Evolutionary conservation across 2,888 invertebrate genomes (phyloP).

Genomic region (Apamea crenata): DNA sequence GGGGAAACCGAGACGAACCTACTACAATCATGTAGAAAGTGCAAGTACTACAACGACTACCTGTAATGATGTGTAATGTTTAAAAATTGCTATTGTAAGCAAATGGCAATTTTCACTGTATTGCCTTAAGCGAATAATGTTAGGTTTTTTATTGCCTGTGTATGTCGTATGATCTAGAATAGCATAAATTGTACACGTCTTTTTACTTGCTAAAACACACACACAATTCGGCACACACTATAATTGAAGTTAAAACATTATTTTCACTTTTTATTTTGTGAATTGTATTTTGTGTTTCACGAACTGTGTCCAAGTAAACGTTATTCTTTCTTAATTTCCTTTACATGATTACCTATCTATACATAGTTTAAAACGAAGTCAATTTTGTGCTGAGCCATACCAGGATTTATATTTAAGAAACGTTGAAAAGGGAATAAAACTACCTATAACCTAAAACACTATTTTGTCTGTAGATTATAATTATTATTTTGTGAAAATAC

Average conservation of each 20-base stretch:
- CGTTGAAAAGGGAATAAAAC: too few species aligned
- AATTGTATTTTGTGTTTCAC: too few species aligned
- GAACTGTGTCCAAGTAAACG: too few species aligned
- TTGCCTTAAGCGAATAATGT: neutral
- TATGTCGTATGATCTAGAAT: neutral
- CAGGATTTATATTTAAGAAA: too few species aligned
- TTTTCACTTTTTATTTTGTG: too few species aligned
- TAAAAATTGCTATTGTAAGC: slow-evolving; percentile 33
- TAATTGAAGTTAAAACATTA: too few species aligned
- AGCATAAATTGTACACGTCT: neutral
- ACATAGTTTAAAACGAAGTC: too few species aligned
- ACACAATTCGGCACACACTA: neutral
- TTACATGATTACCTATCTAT: too few species aligned
- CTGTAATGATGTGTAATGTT: slow-evolving; percentile 20
- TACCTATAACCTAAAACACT: too few species aligned
- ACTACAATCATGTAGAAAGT: slow-evolving; percentile 52
- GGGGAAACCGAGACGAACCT: slow-evolving; percentile 48
- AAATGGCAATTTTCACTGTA: slow-evolving; percentile 21
- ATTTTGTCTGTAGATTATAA: too few species aligned
- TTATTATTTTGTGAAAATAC: neutral
- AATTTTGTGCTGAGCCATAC: too few species aligned
- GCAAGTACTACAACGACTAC: slow-evolving; percentile 24
- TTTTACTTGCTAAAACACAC: neutral
- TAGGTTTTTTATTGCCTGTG: neutral
- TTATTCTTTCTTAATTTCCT: too few species aligned